Evolutionary conservation across 2,888 invertebrate species (phyloP).

Genomic region (Erebia ligea): DNA sequence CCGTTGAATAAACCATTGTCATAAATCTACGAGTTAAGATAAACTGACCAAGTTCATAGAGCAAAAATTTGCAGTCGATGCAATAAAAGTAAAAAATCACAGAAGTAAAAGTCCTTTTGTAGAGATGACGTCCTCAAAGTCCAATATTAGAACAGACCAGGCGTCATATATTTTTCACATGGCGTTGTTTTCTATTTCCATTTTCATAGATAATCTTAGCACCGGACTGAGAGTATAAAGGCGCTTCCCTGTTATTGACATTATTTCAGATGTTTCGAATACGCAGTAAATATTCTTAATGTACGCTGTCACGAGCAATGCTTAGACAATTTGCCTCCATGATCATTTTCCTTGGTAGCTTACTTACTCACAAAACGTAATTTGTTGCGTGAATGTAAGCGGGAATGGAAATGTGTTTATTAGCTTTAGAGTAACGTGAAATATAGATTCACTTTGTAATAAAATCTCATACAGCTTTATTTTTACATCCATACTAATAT

Average conservation of each 20-base stretch:
- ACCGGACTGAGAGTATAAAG: conserved; percentile 18
- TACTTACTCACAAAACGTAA: conserved; percentile 14
- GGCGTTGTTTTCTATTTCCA: neutral
- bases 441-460: conserved; percentile 12
- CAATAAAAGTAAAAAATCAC: too few species aligned
- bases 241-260: conserved; percentile 39
- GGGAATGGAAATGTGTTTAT: conserved; percentile 20
- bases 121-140: too few species aligned
- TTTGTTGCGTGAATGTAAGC: conserved; percentile 21
- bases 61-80: too few species aligned
- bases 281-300: conserved; percentile 42
- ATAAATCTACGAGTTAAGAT: too few species aligned
- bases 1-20: too few species aligned
- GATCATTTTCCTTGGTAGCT: conserved; percentile 38
- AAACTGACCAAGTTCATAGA: too few species aligned
- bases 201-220: neutral
- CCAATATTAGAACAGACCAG: too few species aligned
- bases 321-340: conserved; percentile 41
- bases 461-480: neutral
- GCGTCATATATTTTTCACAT: neutral
- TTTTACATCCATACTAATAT: neutral
- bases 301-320: conserved; percentile 41
- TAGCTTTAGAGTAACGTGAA: conserved; percentile 2
- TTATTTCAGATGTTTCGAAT: conserved; percentile 43
- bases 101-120: too few species aligned